phyloP scores from a whole-genome alignment of 2,888 invertebrate genomes.

The Microchrysa polita region DNA sequence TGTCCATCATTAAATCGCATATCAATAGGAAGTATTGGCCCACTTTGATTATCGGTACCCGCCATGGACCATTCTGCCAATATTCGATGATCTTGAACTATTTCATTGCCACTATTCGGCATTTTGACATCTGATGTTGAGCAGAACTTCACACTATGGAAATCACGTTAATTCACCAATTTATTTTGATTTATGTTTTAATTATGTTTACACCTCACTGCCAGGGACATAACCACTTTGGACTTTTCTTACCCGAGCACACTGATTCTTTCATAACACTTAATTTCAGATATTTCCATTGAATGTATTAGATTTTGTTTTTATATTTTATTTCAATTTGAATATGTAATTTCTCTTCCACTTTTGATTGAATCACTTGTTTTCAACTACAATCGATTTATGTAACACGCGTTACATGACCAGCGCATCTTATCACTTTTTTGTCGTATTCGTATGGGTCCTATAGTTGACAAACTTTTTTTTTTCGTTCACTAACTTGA shows the following conservation, averaged over 20 bases:
- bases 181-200: conserved; percentile 14
- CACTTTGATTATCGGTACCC: conserved; percentile 55
- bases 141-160: background rate
- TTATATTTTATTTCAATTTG: background rate
- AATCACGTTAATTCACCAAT: background rate
- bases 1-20: conserved; percentile 90
- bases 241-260: conserved; percentile 28
- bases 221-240: conserved; percentile 22
- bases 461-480: too few species aligned
- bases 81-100: conserved; percentile 62
- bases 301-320: background rate
- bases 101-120: conserved; percentile 56
- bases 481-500: too few species aligned
- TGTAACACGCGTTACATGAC: conserved; percentile 1
- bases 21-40: conserved; percentile 66
- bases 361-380: conserved; percentile 3
- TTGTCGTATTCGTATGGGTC: too few species aligned
- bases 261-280: conserved; percentile 3
- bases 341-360: background rate
- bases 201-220: background rate
- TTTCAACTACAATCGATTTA: conserved; percentile 10
- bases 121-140: conserved; percentile 23
- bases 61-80: conserved; percentile 62
- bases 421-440: conserved; percentile 15
- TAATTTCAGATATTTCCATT: background rate